Conservation (phyloP, 2,797 vertebrate genomes). For the Phataginus tetradactyla region DNA sequence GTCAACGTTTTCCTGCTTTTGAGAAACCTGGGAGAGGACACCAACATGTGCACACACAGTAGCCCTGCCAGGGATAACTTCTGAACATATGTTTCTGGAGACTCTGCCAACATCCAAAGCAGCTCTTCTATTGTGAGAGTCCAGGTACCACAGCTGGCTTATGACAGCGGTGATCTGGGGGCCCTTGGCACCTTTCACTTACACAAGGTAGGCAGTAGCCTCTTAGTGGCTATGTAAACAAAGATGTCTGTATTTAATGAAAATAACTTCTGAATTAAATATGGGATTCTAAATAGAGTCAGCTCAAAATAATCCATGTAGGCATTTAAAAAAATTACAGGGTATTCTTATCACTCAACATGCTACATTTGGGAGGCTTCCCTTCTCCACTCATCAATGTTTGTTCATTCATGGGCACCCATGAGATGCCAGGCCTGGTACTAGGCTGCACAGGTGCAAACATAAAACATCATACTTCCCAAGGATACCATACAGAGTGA, state of each 20-base stretch:
- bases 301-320: neutral
- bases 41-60: neutral
- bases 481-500: neutral
- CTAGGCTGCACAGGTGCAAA: neutral
- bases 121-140: neutral
- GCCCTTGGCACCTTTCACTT: neutral
- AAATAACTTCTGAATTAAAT: conserved; percentile 21
- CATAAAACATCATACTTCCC: neutral
- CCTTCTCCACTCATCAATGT: neutral
- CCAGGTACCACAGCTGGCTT: neutral
- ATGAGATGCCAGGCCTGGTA: neutral
- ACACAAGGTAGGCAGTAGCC: neutral
- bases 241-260: neutral
- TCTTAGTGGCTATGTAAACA: neutral
- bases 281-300: neutral
- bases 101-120: neutral
- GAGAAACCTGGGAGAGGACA: neutral
- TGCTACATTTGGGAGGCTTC: neutral
- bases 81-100: neutral
- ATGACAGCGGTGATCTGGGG: neutral
- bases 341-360: neutral
- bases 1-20: neutral
- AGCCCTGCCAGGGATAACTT: neutral
- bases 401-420: neutral
- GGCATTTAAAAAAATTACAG: neutral